Evolutionary conservation across 35 echinoderm and acorn worm species (phyloP).

Genomic region (Lytechinus pictus): DNA sequence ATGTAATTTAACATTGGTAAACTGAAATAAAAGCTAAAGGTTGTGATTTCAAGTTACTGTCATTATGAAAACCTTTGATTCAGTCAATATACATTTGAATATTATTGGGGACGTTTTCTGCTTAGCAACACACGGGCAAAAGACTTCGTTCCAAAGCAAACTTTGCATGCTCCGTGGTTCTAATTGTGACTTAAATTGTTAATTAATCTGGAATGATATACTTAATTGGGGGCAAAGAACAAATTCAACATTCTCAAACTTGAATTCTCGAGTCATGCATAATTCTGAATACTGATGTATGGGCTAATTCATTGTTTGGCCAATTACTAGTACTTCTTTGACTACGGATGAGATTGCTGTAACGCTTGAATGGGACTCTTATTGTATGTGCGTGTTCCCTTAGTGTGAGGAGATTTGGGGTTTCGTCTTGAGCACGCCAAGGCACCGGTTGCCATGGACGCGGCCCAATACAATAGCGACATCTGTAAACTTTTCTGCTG

Average conservation of each 20-base stretch:
- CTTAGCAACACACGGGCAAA: background rate
- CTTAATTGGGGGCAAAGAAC: background rate
- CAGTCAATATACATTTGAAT: too few relatives aligned
- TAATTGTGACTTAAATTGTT: background rate
- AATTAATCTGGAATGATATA: background rate
- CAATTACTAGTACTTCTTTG: background rate
- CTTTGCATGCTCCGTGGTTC: background rate
- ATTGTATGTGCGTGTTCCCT: background rate
- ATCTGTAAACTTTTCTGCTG: slow-evolving; percentile 30
- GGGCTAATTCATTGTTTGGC: background rate
- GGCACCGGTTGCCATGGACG: slow-evolving; percentile 32
- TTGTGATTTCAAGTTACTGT: too few relatives aligned
- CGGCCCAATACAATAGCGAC: slow-evolving; percentile 28
- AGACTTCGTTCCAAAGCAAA: background rate
- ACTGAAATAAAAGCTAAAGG: too few relatives aligned
- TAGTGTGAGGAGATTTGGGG: background rate
- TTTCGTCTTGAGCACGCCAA: background rate
- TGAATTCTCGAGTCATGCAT: background rate
- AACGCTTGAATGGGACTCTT: background rate
- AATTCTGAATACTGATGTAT: background rate
- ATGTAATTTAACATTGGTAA: too few relatives aligned
- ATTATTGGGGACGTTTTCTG: background rate
- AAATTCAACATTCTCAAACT: background rate
- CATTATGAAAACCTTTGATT: too few relatives aligned
- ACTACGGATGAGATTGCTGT: background rate